Conservation (phyloP, 2,113 vertebrate genomes). For the Hirundichthys speculiger region DNA sequence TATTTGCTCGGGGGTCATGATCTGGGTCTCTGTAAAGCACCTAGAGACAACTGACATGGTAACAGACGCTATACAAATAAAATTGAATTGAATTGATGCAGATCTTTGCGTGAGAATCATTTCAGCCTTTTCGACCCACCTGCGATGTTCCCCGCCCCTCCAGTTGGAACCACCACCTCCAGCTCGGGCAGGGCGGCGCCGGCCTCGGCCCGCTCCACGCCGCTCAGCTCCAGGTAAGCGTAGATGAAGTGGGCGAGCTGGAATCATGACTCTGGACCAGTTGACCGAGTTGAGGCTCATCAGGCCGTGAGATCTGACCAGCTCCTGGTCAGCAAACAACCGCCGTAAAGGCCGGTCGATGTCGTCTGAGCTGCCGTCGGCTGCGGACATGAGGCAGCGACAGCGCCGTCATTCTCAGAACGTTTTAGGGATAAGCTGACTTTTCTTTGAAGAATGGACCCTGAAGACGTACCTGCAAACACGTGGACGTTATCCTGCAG, state of each 20-base stretch:
- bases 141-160: conserved; percentile 90
- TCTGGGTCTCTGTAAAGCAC: too few relatives aligned
- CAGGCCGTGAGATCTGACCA: conserved; percentile 81
- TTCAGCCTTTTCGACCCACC: conserved; percentile 53
- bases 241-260: conserved; percentile 91
- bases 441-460: not conserved
- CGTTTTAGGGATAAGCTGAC: not conserved
- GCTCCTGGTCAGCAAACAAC: conserved; percentile 83
- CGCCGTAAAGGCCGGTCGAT: conserved; percentile 86
- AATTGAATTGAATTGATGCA: too few relatives aligned
- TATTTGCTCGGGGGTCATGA: too few relatives aligned
- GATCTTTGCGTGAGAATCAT: too few relatives aligned
- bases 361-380: conserved; percentile 90
- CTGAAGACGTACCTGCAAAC: conserved; percentile 82
- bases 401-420: not conserved
- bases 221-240: conserved; percentile 88
- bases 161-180: conserved; percentile 93
- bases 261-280: conserved; percentile 90
- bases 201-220: conserved; percentile 74
- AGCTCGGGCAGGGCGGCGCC: conserved; percentile 74
- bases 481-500: conserved; percentile 90
- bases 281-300: conserved; percentile 95
- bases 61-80: too few relatives aligned
- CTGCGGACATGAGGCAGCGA: conserved; percentile 64
- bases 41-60: too few relatives aligned